Base-by-base conservation (phyloP, 2,797 vertebrate species). In the Australoheros facetus region DNA sequence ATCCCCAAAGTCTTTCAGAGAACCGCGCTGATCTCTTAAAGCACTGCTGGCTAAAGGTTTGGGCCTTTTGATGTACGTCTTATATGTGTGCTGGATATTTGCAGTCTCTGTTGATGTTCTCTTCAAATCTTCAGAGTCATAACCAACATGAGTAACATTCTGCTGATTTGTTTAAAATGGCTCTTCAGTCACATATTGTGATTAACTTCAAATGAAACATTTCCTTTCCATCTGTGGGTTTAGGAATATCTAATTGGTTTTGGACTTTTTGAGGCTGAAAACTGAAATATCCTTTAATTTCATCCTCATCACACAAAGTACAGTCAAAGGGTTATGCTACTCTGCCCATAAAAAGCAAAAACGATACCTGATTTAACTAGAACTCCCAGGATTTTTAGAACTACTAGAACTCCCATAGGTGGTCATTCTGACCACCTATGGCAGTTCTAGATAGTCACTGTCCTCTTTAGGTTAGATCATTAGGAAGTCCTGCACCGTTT, bases 11-110 rank as follows among this genome's bases (percentile, higher is more conserved):
- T 48, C 66, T 60, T 55, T 71, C 58, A 56, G 57, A 72, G 54
- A 77, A 54, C n/a, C 54, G n/a, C 32, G 51, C 42, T 57, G 53
- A 73, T 73, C 26, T 73, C 9, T 51, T 4, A 56, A 82, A 48
- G 32, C 56, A 60, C 69, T 69, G 73, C 53, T 56, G 77, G 73
- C 54, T 76, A 54, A 80, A 73, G 56, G 75, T 57, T 72, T 51
- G 37, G 54, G 30, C 12, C 66, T 7, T 62, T 48, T 76, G 73
- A 21, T 71, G 56, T 57, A 32, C 17, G 19, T 13, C 32, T 78
- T 78, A 16, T 10, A 16, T 57, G 30, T 54, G 60, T 26, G 26
- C 23, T 53, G 26, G 32, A 42, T 77, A 54, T 53, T 73, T 82
- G 77, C 59, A 34, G 32, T 54, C 39, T 60, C 17, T 74, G 48